Conservation (phyloP, 2,113 vertebrate species). For the Anas platyrhynchos region DNA sequence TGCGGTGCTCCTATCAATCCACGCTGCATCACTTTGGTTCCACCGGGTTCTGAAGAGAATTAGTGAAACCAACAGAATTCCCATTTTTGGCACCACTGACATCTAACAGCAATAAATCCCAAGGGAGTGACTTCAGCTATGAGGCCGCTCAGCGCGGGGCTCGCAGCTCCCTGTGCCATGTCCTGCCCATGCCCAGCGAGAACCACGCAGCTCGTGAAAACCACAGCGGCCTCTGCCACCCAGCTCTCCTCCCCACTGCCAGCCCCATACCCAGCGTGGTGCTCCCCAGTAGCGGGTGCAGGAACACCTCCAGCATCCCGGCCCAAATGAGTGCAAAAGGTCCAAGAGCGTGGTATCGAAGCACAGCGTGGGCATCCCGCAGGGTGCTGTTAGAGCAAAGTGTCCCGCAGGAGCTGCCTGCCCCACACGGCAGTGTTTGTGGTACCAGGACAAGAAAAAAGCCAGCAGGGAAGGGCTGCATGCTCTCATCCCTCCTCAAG, state of each 20-base stretch:
- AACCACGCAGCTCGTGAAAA: accelerated
- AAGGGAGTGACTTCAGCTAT: accelerated
- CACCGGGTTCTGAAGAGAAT: background rate
- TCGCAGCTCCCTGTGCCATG: background rate
- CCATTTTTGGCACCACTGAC: background rate
- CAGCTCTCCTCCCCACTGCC: background rate
- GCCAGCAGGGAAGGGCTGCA: accelerated
- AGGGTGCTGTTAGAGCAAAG: background rate
- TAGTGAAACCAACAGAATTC: background rate
- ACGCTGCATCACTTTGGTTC: no score
- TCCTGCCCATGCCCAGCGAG: accelerated
- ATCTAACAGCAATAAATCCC: background rate
- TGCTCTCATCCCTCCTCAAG: accelerated
- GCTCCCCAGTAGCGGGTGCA: accelerated
- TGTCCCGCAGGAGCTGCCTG: background rate
- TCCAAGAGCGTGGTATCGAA: background rate
- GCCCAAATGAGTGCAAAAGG: background rate
- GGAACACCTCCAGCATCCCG: no score
- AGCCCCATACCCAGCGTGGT: accelerated
- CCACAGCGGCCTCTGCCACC: accelerated
- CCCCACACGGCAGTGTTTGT: accelerated
- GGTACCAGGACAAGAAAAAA: background rate
- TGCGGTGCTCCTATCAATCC: no score
- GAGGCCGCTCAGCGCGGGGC: accelerated
- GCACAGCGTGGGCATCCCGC: no score